phyloP scores from a whole-genome alignment of 2,888 invertebrate species.

The Drosophila parthenogenetica region DNA sequence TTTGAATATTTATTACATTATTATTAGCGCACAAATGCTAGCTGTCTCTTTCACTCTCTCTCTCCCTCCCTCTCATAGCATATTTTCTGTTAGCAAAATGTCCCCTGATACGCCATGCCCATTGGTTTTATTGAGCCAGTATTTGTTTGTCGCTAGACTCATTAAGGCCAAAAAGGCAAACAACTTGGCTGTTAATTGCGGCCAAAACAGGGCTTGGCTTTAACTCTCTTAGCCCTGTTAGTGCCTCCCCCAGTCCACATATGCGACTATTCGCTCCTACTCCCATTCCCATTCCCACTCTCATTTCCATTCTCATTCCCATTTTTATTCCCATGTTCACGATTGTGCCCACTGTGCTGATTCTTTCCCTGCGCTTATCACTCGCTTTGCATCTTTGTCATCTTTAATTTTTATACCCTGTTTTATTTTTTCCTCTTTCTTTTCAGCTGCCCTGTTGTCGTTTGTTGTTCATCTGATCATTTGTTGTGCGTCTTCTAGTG shows the following conservation, averaged over 20 bases:
- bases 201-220: slow-evolving; percentile 41
- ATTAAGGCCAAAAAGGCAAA: slow-evolving; percentile 41
- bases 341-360: not conserved
- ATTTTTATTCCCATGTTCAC: not conserved
- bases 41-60: not conserved
- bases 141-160: slow-evolving; percentile 47
- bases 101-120: slow-evolving; percentile 34
- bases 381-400: slow-evolving; percentile 56
- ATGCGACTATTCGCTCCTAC: not conserved
- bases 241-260: no score
- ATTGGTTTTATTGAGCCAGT: slow-evolving; percentile 54
- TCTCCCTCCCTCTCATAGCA: not conserved
- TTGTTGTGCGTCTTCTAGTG: slow-evolving; percentile 68
- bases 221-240: no score
- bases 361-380: slow-evolving; percentile 38
- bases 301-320: no score
- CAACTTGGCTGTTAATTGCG: slow-evolving; percentile 44
- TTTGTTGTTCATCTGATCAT: slow-evolving; percentile 57
- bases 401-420: slow-evolving; percentile 19
- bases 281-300: not conserved
- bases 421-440: no score
- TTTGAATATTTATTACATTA: slow-evolving; percentile 80
- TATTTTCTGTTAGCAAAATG: not conserved
- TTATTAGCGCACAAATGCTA: slow-evolving; percentile 61
- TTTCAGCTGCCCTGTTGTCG: slow-evolving; percentile 45